Evolutionary conservation across 2,113 vertebrate species (phyloP).

Genomic region (Symphodus melops): DNA sequence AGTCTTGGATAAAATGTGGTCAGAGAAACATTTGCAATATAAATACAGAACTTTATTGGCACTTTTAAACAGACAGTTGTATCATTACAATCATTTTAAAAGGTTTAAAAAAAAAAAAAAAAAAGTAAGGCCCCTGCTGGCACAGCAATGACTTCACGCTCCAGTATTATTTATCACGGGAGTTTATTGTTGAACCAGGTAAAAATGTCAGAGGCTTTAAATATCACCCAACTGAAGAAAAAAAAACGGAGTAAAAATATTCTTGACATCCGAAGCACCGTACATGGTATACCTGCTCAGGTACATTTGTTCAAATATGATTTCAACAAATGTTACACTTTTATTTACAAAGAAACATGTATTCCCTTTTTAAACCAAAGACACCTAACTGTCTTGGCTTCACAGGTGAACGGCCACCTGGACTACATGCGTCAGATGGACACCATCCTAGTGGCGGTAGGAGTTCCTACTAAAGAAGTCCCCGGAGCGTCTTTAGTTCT

Average conservation of each 20-base stretch:
- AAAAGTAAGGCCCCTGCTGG: constrained; percentile 48
- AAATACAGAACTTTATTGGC: constrained; percentile 19
- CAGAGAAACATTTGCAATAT: background rate
- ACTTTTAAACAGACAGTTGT: constrained; percentile 28
- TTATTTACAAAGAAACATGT: constrained; percentile 10
- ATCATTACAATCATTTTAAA: constrained; percentile 9
- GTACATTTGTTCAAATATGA: constrained; percentile 9
- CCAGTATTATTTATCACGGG: background rate
- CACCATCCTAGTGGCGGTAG: constrained; percentile 90
- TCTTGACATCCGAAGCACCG: constrained; percentile 24
- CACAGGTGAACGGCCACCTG: constrained; percentile 93
- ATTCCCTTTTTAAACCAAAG: background rate
- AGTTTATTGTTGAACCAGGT: background rate
- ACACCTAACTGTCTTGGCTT: constrained; percentile 23
- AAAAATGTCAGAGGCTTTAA: constrained; percentile 24
- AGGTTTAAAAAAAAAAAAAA: constrained; percentile 7
- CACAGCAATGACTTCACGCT: constrained; percentile 23
- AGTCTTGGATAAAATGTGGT: background rate
- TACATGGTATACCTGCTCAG: constrained; percentile 10
- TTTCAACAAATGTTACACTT: background rate
- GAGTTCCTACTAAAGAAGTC: constrained; percentile 88
- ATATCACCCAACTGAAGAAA: constrained; percentile 1
- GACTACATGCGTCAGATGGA: constrained; percentile 99
- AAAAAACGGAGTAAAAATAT: constrained; percentile 31
- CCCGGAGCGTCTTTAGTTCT: constrained; percentile 68